Base-by-base conservation (phyloP, 1,140 invertebrate species). In the Gryllus bimaculatus region DNA sequence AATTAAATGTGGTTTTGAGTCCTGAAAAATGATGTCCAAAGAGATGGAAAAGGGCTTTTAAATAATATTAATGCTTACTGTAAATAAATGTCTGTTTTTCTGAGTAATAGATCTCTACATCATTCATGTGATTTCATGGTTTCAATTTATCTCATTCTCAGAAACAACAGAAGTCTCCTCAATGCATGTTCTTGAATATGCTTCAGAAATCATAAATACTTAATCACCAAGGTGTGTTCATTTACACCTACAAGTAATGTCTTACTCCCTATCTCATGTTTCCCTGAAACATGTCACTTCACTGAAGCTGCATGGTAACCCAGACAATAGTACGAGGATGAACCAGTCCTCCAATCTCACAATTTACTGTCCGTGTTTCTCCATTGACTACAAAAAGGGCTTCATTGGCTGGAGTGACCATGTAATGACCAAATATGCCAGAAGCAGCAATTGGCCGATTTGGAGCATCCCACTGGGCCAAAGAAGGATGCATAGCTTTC, bases 311-410 rank as follows among this genome's bases (percentile, higher is more conserved):
- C 80, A 81, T 82, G 47, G 88, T 89, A 47, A 92, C 90, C 92
- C 92, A 93, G 12, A 92, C 90, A 73, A 92, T 86, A 47, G 90
- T 87, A 79, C 89, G 88, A 8, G 92, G 92, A 84, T 91, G 90
- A 13, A 89, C 86, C 12, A 93, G 86, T 73, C 90, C 91, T 48
- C 91, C 91, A 78, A 93, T 92, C 85, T 94, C 92, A 86, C 93
- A 95, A 84, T 94, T 93, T 77, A 94, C 91, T 18, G 92, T 93
- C 82, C 91, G 87, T 49, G 90, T 91, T 82, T 92, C 89, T 3
- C 92, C 92, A 82, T 94, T 93, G 74, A 94, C 86, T 73, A 94
- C 91, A 83, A 93, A 92, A 20, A 94, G 86, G 8, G 92, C 91
- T 79, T 93, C 90, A 81, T 89, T 91, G 48, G 92, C 91, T 6